Evolutionary conservation across 2,888 invertebrate genomes (phyloP), one percentile per base, ranked within the genome.

Genomic region (Noctua fimbriata): DNA sequence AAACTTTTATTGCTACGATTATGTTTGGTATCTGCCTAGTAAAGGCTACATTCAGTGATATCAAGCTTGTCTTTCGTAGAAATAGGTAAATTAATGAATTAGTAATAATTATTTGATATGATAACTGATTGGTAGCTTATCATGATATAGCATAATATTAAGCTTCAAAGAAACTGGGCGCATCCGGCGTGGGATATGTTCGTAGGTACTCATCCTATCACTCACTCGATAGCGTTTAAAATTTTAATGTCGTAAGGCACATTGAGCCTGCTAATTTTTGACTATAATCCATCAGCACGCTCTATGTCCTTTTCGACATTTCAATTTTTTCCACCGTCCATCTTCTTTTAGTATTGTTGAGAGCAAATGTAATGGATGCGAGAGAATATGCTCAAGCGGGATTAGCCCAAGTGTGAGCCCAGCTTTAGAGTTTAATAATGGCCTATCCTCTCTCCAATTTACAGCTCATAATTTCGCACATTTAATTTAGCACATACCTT

Each of bases 401-500:
- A 36, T 66, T 67, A 3, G 4, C 32, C 0, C 58, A 4, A 21
- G 18, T n/a, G 5, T 21, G 2, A 66, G 16, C 28, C 2, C n/a
- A 49, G n/a, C 16, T 67, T 60, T 44, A 28, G 7, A 32, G n/a
- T 58, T 69, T 36, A 16, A 10, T 49, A 60, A 24, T 69, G 63
- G 67, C 24, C 52, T 52, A 66, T 83, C 16, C 58, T 21, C 21
- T 52, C 12, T 78, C 10, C 58, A 67, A 52, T 60, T 44, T 79
- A 52, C 18, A 52, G 18, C 18, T 52, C 24, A 80, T 28, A 18
- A 55, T n/a, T 47, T 71, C 21, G 41, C 81, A 85, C 69, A 47
- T 47, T 60, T 80, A 85, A 47, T 47, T 60, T 80, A 85, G 67
- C 85, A 81, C 67, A 81, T 85, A 69, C 58, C 44, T 69, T 69